A percentile compares a stretch with the other conserved stretches of the same genome.
Evolutionary conservation across 2,113 vertebrate genomes (phyloP).

Genomic region (Drymodes brunneopygia): DNA sequence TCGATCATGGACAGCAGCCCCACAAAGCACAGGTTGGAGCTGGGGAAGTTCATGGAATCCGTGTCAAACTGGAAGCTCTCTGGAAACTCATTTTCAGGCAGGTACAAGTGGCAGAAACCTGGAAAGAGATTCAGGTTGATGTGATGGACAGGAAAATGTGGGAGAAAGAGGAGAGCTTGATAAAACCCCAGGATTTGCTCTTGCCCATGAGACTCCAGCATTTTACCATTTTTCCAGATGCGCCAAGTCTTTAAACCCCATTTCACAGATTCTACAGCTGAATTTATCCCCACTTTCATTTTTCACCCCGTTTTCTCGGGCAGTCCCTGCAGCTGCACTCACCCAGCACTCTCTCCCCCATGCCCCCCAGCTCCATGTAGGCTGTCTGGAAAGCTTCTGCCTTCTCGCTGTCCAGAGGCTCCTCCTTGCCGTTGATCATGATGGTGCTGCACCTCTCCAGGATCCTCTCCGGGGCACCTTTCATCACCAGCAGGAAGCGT

Average conservation of each 20-base stretch:
- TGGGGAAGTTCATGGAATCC: conserved; percentile 77
- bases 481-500: conserved; percentile 80
- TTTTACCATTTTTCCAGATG: not conserved
- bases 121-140: not conserved
- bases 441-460: conserved; percentile 78
- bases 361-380: conserved; percentile 78
- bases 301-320: rapidly evolving
- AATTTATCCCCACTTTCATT: not conserved
- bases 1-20: conserved; percentile 82
- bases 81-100: conserved; percentile 74
- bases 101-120: conserved; percentile 81
- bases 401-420: conserved; percentile 64
- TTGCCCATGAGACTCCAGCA: rapidly evolving
- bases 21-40: conserved; percentile 75
- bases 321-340: not conserved
- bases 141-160: rapidly evolving
- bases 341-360: conserved; percentile 83
- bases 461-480: conserved; percentile 77
- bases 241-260: not conserved
- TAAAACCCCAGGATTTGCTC: not conserved
- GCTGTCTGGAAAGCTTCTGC: conserved; percentile 74
- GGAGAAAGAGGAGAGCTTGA: not conserved
- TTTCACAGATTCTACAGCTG: not conserved
- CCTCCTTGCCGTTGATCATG: conserved; percentile 75
- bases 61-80: conserved; percentile 72